These are phyloP conservation scores for Esox masquinongy DNA, from an alignment of 2,797 vertebrate genomes.

Conservation along the genomic window DNA sequence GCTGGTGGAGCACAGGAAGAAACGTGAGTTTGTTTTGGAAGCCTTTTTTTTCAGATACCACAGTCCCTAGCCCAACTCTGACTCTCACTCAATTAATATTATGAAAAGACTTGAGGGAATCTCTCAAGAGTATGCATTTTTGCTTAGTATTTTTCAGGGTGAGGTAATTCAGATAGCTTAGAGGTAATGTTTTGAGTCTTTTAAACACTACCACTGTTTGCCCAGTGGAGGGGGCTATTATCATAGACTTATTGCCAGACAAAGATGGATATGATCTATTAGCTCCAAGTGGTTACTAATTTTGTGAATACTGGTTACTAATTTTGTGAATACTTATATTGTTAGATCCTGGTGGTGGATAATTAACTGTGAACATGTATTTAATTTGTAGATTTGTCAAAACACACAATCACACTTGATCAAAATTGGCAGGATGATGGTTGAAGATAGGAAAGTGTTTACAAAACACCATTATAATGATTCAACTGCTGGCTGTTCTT, in stretches of 20 bases:
- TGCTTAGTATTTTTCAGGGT: neutral
- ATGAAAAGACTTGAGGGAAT: neutral
- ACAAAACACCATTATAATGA: too few species aligned
- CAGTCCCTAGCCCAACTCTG: neutral
- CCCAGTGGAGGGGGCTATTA: conserved; percentile 64
- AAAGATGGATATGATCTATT: neutral
- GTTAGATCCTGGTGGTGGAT: neutral
- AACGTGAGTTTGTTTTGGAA: conserved; percentile 79
- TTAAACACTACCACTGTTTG: neutral
- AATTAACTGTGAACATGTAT: neutral
- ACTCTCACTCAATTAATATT: neutral
- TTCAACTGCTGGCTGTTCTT: too few species aligned
- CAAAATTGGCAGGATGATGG: too few species aligned
- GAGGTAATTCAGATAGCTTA: neutral
- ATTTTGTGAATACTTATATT: neutral
- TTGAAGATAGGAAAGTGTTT: too few species aligned
- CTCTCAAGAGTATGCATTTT: neutral
- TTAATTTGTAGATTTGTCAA: too few species aligned
- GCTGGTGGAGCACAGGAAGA: conserved; percentile 89
- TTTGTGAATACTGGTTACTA: neutral
- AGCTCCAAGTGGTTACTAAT: neutral
- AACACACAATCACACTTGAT: too few species aligned
- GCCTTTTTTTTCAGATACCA: neutral
- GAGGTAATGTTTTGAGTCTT: neutral
- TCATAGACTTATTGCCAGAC: conserved; percentile 8